Percentiles rank a stretch among this genome's conserved stretches.
Conservation (phyloP, 2,888 invertebrate species). For the Plebejus anna region DNA sequence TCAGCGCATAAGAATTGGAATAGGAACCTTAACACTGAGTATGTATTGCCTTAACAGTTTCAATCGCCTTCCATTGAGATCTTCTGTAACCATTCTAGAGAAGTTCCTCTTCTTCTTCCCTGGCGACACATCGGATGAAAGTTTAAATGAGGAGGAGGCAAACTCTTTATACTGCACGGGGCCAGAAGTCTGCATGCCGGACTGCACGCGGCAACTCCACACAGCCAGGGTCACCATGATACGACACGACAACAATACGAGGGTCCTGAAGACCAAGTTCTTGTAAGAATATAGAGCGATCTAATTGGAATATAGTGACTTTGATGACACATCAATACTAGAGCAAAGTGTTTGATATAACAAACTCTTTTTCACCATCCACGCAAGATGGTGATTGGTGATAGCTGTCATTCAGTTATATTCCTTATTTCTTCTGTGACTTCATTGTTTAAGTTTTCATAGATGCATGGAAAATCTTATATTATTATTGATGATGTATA, state of each 20-base stretch:
- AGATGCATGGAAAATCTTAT: too few species aligned
- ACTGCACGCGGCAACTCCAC: slow-evolving; percentile 46
- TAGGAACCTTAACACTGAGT: too few species aligned
- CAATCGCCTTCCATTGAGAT: too few species aligned
- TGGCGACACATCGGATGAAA: slow-evolving; percentile 32
- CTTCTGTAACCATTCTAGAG: slow-evolving; percentile 41
- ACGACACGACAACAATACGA: slow-evolving; percentile 33
- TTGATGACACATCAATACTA: not conserved
- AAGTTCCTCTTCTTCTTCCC: slow-evolving; percentile 53
- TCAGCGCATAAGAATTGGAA: too few species aligned
- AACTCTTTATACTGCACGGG: slow-evolving; percentile 47
- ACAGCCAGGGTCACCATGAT: slow-evolving; percentile 39
- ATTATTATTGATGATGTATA: too few species aligned
- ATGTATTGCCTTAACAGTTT: too few species aligned
- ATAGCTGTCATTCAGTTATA: too few species aligned
- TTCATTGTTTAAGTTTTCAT: too few species aligned
- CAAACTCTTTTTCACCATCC: too few species aligned
- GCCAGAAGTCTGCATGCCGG: slow-evolving; percentile 43
- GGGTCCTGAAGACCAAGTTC: slow-evolving; percentile 31
- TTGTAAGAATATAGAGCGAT: slow-evolving; percentile 31
- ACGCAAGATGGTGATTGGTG: too few species aligned
- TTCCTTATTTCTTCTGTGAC: too few species aligned
- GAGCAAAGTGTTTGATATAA: too few species aligned
- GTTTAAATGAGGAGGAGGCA: slow-evolving; percentile 47
- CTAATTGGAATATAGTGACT: not conserved